Percentiles rank a stretch among this genome's conserved stretches.
phyloP scores from a whole-genome alignment of 2,797 vertebrate species.

The Girardinus metallicus region DNA sequence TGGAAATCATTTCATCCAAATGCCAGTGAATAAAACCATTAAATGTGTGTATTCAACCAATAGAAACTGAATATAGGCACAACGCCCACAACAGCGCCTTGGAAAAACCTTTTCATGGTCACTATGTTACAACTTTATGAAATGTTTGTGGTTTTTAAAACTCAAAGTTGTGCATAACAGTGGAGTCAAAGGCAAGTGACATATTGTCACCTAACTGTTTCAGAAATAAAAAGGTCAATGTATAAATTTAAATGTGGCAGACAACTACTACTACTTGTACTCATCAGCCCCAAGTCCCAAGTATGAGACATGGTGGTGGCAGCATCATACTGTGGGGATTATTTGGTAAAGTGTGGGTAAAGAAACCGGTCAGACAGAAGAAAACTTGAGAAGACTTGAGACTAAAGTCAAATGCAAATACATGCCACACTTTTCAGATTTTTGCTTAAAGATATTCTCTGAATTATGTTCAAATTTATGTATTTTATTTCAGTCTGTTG shows the following conservation, averaged over 20 bases:
- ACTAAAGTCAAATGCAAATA: neutral
- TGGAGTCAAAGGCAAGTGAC: neutral
- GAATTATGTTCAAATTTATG: neutral
- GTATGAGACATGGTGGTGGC: neutral
- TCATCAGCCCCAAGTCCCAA: neutral
- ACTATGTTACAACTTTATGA: neutral
- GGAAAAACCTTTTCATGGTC: neutral
- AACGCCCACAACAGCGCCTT: neutral
- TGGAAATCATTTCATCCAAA: neutral
- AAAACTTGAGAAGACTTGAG: neutral
- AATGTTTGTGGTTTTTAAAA: neutral
- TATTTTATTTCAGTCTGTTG: neutral
- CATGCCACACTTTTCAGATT: neutral
- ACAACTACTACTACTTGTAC: neutral
- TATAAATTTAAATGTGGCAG: neutral
- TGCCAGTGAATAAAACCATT: neutral
- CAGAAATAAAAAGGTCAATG: neutral
- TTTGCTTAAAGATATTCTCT: neutral
- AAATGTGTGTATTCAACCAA: neutral
- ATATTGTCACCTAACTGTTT: neutral
- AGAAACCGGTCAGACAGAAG: neutral
- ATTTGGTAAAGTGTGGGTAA: neutral
- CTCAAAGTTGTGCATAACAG: neutral
- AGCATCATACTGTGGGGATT: neutral
- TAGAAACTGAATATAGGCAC: neutral